A percentile compares a stretch with the other conserved stretches of the same genome.
phyloP scores from a whole-genome alignment of 2,113 vertebrate species.

The Upupa epops region DNA sequence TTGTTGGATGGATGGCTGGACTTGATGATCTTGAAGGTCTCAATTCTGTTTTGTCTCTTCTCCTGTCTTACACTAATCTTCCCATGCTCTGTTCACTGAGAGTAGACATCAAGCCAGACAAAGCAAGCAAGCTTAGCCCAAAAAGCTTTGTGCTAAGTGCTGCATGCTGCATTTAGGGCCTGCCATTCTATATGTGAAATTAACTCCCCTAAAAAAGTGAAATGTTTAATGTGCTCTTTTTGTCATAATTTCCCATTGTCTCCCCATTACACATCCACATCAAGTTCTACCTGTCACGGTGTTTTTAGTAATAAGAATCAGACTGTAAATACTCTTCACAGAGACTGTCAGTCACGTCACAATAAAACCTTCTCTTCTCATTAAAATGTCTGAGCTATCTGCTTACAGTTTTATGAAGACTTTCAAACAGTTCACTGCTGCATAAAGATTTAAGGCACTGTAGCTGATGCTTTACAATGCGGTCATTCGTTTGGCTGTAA shows the following conservation, averaged over 20 bases:
- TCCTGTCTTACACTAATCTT: background rate
- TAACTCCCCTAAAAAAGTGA: slow-evolving; percentile 24
- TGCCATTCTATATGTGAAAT: slow-evolving; percentile 12
- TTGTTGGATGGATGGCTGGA: too few relatives aligned
- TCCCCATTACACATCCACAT: slow-evolving; percentile 48
- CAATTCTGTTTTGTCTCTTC: background rate
- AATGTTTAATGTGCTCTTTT: slow-evolving; percentile 53
- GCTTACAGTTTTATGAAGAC: slow-evolving; percentile 57
- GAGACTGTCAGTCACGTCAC: slow-evolving; percentile 67
- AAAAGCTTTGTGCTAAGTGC: background rate
- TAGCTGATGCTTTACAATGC: background rate
- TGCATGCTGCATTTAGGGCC: background rate
- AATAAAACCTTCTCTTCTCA: slow-evolving; percentile 62
- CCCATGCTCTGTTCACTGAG: background rate
- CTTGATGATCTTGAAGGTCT: too few relatives aligned
- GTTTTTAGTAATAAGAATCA: slow-evolving; percentile 61
- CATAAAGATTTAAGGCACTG: background rate
- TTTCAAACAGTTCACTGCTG: slow-evolving; percentile 50
- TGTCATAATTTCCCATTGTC: slow-evolving; percentile 28
- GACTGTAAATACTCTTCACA: slow-evolving; percentile 62
- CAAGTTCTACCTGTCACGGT: slow-evolving; percentile 65
- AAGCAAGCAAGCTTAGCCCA: background rate
- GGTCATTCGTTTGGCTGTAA: background rate
- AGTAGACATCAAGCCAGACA: background rate
- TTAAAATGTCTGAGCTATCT: slow-evolving; percentile 57